Percentiles rank a stretch among this genome's conserved stretches.
These are phyloP conservation scores for Pseudochirops corinnae DNA, from an alignment of 2,797 vertebrate genomes.

Conservation along the genomic window DNA sequence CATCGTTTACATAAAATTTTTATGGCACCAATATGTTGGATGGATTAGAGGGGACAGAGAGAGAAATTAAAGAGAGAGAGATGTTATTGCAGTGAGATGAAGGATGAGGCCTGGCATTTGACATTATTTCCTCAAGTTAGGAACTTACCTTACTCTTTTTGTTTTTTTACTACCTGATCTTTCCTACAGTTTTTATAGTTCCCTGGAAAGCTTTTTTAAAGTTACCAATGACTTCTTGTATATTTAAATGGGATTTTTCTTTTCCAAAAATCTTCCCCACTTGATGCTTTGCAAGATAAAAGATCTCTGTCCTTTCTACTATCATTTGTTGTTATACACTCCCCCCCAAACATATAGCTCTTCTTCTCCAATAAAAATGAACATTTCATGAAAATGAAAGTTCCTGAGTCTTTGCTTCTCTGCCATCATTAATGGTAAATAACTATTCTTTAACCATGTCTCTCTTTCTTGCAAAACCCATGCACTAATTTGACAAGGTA, in stretches of 20 bases:
- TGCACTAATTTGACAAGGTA: neutral
- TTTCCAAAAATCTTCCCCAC: neutral
- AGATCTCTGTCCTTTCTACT: neutral
- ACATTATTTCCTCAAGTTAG: neutral
- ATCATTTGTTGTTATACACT: neutral
- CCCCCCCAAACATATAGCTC: too few species aligned
- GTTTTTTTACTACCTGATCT: neutral
- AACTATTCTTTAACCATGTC: neutral
- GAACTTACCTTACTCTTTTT: neutral
- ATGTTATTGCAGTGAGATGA: slow-evolving; percentile 68
- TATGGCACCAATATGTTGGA: neutral
- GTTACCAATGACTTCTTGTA: neutral
- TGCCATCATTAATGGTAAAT: neutral
- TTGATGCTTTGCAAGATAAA: neutral
- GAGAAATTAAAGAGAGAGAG: neutral
- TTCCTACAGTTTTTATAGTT: neutral
- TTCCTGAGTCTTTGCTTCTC: neutral
- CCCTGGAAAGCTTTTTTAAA: neutral
- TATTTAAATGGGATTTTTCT: neutral
- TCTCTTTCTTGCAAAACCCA: neutral
- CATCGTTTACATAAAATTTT: neutral
- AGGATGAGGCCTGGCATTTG: slow-evolving; percentile 65
- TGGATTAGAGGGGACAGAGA: neutral
- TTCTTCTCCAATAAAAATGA: neutral
- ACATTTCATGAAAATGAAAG: neutral